These are phyloP conservation scores for Xenops minutus DNA, from an alignment of 2,797 vertebrate genomes.

Conservation along the genomic window DNA sequence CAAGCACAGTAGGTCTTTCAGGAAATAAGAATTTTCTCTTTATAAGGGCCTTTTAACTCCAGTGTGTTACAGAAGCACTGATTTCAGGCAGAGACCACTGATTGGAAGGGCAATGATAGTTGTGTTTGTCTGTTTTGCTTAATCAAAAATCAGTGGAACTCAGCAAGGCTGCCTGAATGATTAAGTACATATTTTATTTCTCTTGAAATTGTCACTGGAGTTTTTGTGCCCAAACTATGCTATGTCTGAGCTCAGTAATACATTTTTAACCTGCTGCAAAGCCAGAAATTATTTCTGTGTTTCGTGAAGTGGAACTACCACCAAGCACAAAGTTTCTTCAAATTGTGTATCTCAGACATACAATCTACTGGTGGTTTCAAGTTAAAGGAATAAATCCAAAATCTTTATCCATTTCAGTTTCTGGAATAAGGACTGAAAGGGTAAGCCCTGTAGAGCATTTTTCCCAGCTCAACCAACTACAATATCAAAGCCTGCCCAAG, in stretches of 20 bases:
- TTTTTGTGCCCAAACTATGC: neutral
- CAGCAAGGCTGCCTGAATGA: neutral
- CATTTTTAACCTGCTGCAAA: neutral
- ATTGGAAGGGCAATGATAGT: neutral
- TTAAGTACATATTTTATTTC: conserved; percentile 1
- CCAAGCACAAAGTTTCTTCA: neutral
- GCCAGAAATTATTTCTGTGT: neutral
- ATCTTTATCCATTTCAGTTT: neutral
- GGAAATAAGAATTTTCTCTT: conserved; percentile 19
- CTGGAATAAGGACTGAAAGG: neutral
- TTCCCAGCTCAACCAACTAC: neutral
- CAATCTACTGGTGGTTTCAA: neutral
- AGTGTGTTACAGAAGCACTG: neutral
- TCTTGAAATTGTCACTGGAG: neutral
- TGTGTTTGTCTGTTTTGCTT: conserved; percentile 22
- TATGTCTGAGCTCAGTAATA: neutral
- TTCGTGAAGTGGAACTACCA: neutral
- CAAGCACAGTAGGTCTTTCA: neutral
- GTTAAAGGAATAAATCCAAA: neutral
- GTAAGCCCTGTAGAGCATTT: neutral
- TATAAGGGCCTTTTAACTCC: conserved; percentile 11
- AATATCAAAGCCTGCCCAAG: neutral
- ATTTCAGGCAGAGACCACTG: neutral
- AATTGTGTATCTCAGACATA: neutral
- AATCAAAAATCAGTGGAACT: conserved; percentile 34